Percentiles rank a stretch among this genome's conserved stretches.
Conservation (phyloP, 2,888 invertebrate genomes). For the Augiades crinisus region DNA sequence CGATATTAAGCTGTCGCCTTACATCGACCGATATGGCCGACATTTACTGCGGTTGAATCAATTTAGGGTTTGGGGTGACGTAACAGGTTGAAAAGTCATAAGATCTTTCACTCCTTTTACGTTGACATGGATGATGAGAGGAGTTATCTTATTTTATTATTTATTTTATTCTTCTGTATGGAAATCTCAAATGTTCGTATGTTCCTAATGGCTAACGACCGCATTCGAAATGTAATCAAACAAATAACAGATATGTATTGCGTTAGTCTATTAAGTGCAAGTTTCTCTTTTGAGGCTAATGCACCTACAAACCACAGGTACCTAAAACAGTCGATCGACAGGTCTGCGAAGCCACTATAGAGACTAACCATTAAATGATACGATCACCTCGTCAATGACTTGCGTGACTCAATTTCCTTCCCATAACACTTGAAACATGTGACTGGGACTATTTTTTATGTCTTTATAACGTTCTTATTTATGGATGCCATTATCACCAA, state of each 20-base stretch:
- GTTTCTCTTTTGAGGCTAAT: too few species aligned
- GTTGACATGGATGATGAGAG: background rate
- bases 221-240: too few species aligned
- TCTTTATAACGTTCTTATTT: conserved; percentile 23
- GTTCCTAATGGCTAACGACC: too few species aligned
- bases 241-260: too few species aligned
- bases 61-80: background rate
- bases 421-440: conserved; percentile 8
- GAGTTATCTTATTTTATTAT: too few species aligned
- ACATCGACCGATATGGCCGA: conserved; percentile 7
- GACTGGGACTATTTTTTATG: conserved; percentile 9
- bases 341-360: too few species aligned
- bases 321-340: too few species aligned
- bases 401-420: background rate
- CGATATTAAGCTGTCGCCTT: conserved; percentile 20
- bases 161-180: too few species aligned
- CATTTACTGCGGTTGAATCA: conserved; percentile 1
- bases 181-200: too few species aligned
- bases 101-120: background rate
- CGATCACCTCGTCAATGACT: background rate
- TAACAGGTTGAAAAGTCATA: background rate
- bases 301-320: too few species aligned
- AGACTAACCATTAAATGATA: too few species aligned
- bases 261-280: too few species aligned
- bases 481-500: conserved; percentile 20